These are phyloP conservation scores for human DNA, from an alignment of 2,113 vertebrate species.

Conservation along the genomic window GRCh38 chr12:102438001-102438500, in stretches of 20 bases:
- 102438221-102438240: not conserved
- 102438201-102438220: not conserved
- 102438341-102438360: not conserved
- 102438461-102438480: not conserved
- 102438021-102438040: not conserved
- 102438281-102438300: not conserved
- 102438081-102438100: slow-evolving; percentile 32
- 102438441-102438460: not conserved
- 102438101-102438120: not conserved
- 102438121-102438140: not conserved
- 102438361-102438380: not conserved
- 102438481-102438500: not conserved
- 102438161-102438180: not conserved
- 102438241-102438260: not conserved
- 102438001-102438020: not conserved
- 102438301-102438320: not conserved
- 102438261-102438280: not conserved
- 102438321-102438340: not conserved
- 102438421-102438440: not conserved
- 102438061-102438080: not conserved
- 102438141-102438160: not conserved
- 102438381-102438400: not conserved
- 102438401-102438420: not conserved
- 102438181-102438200: not conserved
- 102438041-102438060: not conserved